Evolutionary conservation across 2,113 vertebrate genomes (phyloP).

Genomic region (Equus quagga): DNA sequence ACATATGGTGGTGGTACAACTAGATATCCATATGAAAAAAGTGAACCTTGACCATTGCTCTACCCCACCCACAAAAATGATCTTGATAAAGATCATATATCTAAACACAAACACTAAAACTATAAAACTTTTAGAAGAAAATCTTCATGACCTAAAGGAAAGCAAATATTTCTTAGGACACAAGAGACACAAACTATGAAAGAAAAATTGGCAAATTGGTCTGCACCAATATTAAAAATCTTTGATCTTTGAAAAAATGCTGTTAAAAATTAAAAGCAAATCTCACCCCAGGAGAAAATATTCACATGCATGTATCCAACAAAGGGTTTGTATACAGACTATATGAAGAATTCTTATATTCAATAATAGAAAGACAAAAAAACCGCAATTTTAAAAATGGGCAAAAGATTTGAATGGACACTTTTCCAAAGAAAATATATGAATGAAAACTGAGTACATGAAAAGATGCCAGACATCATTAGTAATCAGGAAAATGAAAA

Average conservation of each 20-base stretch:
- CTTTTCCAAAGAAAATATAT: background rate
- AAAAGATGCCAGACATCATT: background rate
- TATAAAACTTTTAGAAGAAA: slow-evolving; percentile 13
- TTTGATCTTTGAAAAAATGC: slow-evolving; percentile 17
- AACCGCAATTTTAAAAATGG: background rate
- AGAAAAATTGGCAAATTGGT: background rate
- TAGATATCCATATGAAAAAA: background rate
- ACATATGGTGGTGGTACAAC: background rate
- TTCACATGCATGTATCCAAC: background rate
- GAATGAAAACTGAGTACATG: background rate
- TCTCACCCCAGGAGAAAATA: background rate
- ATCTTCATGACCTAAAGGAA: background rate
- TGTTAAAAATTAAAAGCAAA: slow-evolving; percentile 4
- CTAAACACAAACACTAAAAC: slow-evolving; percentile 10
- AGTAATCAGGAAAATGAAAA: background rate
- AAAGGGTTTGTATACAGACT: background rate
- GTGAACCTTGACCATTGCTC: background rate
- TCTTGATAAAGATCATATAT: background rate
- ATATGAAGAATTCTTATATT: background rate
- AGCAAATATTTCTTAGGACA: background rate
- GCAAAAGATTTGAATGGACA: background rate
- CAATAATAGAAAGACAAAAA: background rate
- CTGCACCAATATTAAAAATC: background rate
- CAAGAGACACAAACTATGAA: background rate
- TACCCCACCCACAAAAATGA: background rate